Evolutionary conservation across 1,140 invertebrate genomes (phyloP), one percentile per base, ranked within the genome.

Genomic region (Marisa cornuarietis): DNA sequence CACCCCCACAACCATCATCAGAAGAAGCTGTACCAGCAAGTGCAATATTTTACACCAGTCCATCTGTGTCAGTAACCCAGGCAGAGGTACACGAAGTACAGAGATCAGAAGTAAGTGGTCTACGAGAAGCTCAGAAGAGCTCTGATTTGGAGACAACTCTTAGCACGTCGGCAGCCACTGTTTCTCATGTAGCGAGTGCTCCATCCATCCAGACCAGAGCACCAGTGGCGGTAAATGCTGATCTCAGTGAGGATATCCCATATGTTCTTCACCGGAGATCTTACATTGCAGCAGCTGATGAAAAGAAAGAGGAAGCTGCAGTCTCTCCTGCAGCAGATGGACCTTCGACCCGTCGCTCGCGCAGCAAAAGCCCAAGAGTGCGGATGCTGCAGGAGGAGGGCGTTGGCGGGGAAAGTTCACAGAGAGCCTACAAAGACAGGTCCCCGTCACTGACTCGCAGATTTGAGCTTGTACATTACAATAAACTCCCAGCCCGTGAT

Each of bases 241-340:
- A 90, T 80, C 80, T 91, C 51, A 91, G 91, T 80, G 89, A 89
- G n/a, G 90, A 91, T 52, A 91, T 92, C 79, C 90, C 91, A 0
- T 92, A 92, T 80, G 86, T 88, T 62, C 85, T 92, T 13, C 91
- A 91, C 79, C 84, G 90, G 62, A 81, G 90, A 22, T 83, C 86
- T 75, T 69, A 77, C 65, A 82, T 87, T 58, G 83, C 87, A 26
- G 78, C 81, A 54, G 85, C 84, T 61, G 61, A 80, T 18, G 84
- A 85, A 54, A 79, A 83, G 54, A 84, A 80, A 51, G 81, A 84
- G 54, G 84, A 86, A 63, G 83, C 85, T 20, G 84, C 86, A 74
- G 69, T 86, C 22, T 85, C 83, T 72, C 84, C 79, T 51, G 16
- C 63, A 26, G 63, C 65, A 20, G 66, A 65, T 52, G 49, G 54